Base-by-base conservation (phyloP, 2,797 vertebrate species). In the Pachyuromys duprasi region DNA sequence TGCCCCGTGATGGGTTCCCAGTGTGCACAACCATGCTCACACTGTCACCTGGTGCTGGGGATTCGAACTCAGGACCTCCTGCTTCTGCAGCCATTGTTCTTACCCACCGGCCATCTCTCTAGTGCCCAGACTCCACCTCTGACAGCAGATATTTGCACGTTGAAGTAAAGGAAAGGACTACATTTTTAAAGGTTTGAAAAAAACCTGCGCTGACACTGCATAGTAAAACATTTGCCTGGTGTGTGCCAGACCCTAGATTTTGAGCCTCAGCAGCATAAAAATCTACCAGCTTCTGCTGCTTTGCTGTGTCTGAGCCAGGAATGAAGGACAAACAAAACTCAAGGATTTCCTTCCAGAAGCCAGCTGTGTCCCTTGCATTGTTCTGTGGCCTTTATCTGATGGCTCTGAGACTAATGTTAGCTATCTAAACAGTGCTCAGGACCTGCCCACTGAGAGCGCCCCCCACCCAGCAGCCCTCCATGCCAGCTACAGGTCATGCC, bases 331-430 rank as follows among this genome's bases (percentile, higher is more conserved):
- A 70, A 39, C 0, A 67, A 55, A 65, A 88, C 72, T 33, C 7
- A 94, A 95, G 76, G 15, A 20, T 39, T 69, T 90, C 81, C 69
- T 88, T 67, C 42, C 80, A 95, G 67, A 89, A 28, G 53, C 60
- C 22, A 93, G 80, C 53, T 14, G 3, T 24, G 78, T 42, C 78
- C 75, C 49, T 65, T 55, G 72, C 80, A 91, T 88, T 78, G 31
- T 62, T 83, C 28, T 31, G 0, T 17, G 57, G 53, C 63, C 70
- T 60, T 70, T 49, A 89, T 94, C 60, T 49, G 20, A 22, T 86
- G 8, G 7, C 53, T 26, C 45, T n/a, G 15, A 45, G 75, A 42
- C 49, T 80, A 36, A 69, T 24, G 31, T 15, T n/a, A 49, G 26
- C 72, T 55, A 53, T 80, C 86, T 55, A 13, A 49, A 26, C 53